Base-by-base conservation (phyloP, 2,113 vertebrate genomes). In the Forbesichthys agassizii region DNA sequence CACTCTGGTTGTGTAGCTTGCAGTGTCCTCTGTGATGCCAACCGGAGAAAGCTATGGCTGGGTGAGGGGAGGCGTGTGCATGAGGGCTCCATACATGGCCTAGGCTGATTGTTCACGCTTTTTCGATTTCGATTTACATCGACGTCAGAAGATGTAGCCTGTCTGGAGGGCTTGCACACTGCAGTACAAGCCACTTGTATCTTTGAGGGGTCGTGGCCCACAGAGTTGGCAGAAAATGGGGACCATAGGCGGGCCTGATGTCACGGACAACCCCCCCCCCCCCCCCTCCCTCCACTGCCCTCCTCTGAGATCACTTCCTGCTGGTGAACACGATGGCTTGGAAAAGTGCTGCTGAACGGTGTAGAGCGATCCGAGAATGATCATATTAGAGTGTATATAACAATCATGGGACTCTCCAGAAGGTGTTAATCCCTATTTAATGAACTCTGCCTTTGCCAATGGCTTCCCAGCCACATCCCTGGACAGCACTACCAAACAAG, bases 381-480 rank as follows among this genome's bases (percentile, higher is more conserved):
- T 69, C 69, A 74, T 78, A 80, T 68, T 6, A 77, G 78, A 82
- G 77, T 83, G 80, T 87, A 89, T 88, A 88, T 85, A 89, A 83
- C 77, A 78, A 86, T 88, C 84, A 73, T 78, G 80, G 80, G 78
- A 66, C 58, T 74, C 64, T 52, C 69, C 63, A 69, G 73, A 83
- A 86, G 83, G 88, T 86, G 86, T 84, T 92, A 93, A 93, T 91
- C 89, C 90, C 84, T 80, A 79, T 90, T 90, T 93, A 92, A 93
- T 93, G 86, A 93, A 92, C 85, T 90, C 86, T 61, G 66, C 63
- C 58, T 77, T 79, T 78, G 87, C 85, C 78, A 82, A 79, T 55
- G 78, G 79, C 81, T 79, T 87, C 80, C 55, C 82, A 77, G 71
- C 74, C 86, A 82, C 82, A 73, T 73, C 72, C 73, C 66, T 78